phyloP scores from a whole-genome alignment of 2,113 vertebrate species.

The Mustela nigripes region DNA sequence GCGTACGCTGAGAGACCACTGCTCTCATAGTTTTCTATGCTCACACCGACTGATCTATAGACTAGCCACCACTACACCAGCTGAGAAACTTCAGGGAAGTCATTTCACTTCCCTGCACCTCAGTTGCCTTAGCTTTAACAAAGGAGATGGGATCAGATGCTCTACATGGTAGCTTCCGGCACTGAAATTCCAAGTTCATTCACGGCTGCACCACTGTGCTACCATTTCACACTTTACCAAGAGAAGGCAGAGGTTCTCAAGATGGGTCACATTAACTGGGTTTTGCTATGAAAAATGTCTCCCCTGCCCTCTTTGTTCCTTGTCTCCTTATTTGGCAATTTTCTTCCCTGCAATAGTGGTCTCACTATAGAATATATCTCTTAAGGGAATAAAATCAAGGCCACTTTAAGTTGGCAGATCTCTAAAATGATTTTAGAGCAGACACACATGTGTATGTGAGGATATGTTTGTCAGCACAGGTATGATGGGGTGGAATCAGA shows the following conservation, averaged over 20 bases:
- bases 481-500: neutral
- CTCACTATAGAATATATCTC: neutral
- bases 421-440: conserved; percentile 14
- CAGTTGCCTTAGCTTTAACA: neutral
- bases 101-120: neutral
- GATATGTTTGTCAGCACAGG: neutral
- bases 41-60: neutral
- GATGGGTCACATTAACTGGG: neutral
- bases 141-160: neutral
- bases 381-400: conserved; percentile 62
- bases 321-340: conserved; percentile 31
- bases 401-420: neutral
- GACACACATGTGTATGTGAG: neutral
- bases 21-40: neutral
- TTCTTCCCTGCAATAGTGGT: neutral
- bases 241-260: neutral
- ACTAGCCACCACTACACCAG: neutral
- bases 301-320: neutral
- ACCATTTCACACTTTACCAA: neutral
- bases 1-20: neutral
- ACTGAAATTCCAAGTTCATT: neutral
- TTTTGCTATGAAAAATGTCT: conserved; percentile 1
- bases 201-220: neutral
- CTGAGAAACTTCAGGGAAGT: neutral
- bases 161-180: neutral